phyloP scores from a whole-genome alignment of 2,797 vertebrate species.

The Melopsittacus undulatus region DNA sequence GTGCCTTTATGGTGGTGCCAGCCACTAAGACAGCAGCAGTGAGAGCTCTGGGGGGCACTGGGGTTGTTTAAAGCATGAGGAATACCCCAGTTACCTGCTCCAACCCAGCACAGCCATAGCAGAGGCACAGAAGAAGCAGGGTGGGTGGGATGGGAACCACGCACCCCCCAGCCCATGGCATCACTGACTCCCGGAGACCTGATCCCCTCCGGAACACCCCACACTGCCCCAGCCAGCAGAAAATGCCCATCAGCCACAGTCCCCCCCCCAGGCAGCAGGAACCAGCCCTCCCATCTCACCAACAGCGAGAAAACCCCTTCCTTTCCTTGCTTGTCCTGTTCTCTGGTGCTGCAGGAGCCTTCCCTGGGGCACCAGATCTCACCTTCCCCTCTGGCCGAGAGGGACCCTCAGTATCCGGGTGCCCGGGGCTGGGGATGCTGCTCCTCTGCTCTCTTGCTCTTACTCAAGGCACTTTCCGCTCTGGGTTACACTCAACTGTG shows the following conservation, averaged over 20 bases:
- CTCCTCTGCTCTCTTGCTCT: background rate
- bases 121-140: background rate
- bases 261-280: background rate
- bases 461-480: constrained; percentile 70
- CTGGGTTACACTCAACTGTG: constrained; percentile 6
- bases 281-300: background rate
- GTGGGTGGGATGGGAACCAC: background rate
- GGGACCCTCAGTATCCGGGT: background rate
- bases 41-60: background rate
- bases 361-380: background rate
- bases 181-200: fast-evolving
- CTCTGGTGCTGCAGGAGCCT: fast-evolving
- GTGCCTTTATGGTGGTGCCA: background rate
- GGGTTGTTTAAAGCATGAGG: background rate
- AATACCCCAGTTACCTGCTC: background rate
- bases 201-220: background rate
- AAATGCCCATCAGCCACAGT: fast-evolving
- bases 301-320: background rate
- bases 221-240: fast-evolving
- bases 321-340: background rate
- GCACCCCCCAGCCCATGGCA: background rate
- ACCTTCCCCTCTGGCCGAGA: background rate
- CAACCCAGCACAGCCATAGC: background rate
- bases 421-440: fast-evolving
- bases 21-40: background rate